A percentile compares a stretch with the other conserved stretches of the same genome.
phyloP scores from a whole-genome alignment of 1,140 invertebrate species.

The Drosophila ambigua region DNA sequence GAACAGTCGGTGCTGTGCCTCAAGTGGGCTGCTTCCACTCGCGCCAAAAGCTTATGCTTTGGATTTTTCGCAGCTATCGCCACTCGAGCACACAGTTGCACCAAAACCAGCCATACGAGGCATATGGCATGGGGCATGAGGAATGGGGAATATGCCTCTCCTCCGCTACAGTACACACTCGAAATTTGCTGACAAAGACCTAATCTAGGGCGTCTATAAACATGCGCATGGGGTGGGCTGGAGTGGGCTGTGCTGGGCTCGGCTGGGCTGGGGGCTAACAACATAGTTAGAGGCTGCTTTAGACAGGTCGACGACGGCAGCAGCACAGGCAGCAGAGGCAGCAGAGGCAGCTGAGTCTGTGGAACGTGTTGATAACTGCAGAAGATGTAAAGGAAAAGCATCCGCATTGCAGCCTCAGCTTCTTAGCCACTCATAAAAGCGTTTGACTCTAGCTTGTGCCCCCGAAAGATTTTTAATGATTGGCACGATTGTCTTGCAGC shows the following conservation, averaged over 20 bases:
- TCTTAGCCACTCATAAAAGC: slow-evolving; percentile 44
- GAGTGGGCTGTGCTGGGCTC: not conserved
- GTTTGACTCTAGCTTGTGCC: slow-evolving; percentile 53
- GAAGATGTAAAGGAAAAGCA: slow-evolving; percentile 51
- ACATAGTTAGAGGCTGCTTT: slow-evolving; percentile 71
- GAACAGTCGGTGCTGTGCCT: slow-evolving; percentile 17
- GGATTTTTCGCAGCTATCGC: slow-evolving; percentile 75
- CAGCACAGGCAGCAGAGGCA: not conserved
- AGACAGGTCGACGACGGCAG: slow-evolving; percentile 63
- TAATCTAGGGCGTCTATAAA: slow-evolving; percentile 82
- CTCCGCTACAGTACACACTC: slow-evolving; percentile 59
- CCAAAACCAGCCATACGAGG: not conserved
- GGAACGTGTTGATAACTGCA: slow-evolving; percentile 34
- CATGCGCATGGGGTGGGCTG: slow-evolving; percentile 57
- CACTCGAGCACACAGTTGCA: slow-evolving; percentile 71
- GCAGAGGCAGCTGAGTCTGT: slow-evolving; percentile 2
- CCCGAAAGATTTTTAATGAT: slow-evolving; percentile 75
- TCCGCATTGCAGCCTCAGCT: slow-evolving; percentile 63
- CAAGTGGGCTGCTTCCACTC: slow-evolving; percentile 60
- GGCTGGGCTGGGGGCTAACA: slow-evolving; percentile 45
- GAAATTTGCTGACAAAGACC: slow-evolving; percentile 81
- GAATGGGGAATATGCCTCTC: not conserved
- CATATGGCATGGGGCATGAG: slow-evolving; percentile 14
- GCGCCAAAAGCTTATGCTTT: slow-evolving; percentile 75
- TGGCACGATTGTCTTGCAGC: slow-evolving; percentile 78